Percentiles rank a stretch among this genome's conserved stretches.
Evolutionary conservation across 2,797 vertebrate species (phyloP).

Genomic region (Enteromius radiatus): DNA sequence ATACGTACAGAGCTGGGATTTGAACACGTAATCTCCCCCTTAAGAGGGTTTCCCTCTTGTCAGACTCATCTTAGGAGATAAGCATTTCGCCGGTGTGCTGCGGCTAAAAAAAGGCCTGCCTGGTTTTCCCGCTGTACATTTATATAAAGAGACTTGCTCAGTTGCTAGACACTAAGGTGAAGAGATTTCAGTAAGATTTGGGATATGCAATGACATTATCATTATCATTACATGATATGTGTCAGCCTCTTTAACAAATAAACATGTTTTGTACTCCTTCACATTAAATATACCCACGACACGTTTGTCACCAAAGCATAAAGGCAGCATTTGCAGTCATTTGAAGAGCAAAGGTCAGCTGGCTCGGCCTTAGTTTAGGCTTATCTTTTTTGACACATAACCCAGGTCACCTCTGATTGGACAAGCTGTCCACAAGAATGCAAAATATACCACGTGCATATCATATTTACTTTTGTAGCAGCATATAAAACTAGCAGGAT

Average conservation of each 20-base stretch:
- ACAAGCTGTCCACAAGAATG: background rate
- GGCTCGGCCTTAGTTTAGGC: background rate
- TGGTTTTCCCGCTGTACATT: constrained; percentile 18
- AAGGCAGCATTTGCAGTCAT: background rate
- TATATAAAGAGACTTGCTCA: constrained; percentile 32
- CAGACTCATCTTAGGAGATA: constrained; percentile 61
- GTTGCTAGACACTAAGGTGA: background rate
- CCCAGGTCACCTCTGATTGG: constrained; percentile 9
- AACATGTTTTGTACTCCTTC: background rate
- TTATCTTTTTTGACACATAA: constrained; percentile 2
- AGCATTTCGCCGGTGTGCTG: constrained; percentile 51
- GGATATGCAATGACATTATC: background rate
- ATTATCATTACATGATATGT: background rate
- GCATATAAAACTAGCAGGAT: constrained; percentile 6
- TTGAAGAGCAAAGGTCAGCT: background rate
- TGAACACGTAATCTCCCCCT: constrained; percentile 71
- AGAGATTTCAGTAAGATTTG: background rate
- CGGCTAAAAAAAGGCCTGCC: constrained; percentile 47
- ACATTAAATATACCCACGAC: background rate
- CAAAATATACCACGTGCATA: background rate
- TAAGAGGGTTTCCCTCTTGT: constrained; percentile 74
- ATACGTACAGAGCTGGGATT: constrained; percentile 76
- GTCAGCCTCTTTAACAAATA: background rate
- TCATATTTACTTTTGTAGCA: constrained; percentile 11
- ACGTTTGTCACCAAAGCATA: background rate